A percentile compares a stretch with the other conserved stretches of the same genome.
Conservation (phyloP, 2,888 invertebrate species). For the Parnassius apollo region DNA sequence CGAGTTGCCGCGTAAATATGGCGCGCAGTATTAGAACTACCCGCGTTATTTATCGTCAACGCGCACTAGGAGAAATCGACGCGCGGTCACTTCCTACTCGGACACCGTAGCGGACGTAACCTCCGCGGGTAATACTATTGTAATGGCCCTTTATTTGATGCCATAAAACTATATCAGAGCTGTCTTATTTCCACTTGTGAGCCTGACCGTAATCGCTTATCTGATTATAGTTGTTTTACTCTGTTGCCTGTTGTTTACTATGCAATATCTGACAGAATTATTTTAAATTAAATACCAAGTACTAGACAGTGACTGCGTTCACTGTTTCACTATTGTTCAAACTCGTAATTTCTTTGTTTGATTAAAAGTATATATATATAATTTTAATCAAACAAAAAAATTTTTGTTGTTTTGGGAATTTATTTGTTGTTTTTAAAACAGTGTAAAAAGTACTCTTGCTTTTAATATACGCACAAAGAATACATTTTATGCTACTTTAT, state of each 20-base stretch:
- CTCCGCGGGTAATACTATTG: constrained; percentile 44
- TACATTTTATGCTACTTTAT: neutral
- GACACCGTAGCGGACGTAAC: constrained; percentile 51
- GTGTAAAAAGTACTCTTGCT: no score
- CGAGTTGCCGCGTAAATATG: constrained; percentile 66
- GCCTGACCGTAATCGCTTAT: constrained; percentile 40
- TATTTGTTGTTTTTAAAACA: no score
- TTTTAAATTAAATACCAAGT: constrained; percentile 3
- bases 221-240: constrained; percentile 36
- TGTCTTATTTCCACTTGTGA: constrained; percentile 32
- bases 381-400: no score
- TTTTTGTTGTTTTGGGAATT: no score
- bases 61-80: constrained; percentile 41
- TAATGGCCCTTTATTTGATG: constrained; percentile 62
- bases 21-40: constrained; percentile 72
- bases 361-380: no score
- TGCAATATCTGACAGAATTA: constrained; percentile 15
- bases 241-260: constrained; percentile 25
- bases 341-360: no score
- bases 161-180: constrained; percentile 57
- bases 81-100: constrained; percentile 63
- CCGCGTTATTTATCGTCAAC: constrained; percentile 67
- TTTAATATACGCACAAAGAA: no score
- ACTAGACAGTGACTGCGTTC: no score
- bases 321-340: no score